Conservation (phyloP, 2,113 vertebrate genomes). For the Podarcis raffonei region DNA sequence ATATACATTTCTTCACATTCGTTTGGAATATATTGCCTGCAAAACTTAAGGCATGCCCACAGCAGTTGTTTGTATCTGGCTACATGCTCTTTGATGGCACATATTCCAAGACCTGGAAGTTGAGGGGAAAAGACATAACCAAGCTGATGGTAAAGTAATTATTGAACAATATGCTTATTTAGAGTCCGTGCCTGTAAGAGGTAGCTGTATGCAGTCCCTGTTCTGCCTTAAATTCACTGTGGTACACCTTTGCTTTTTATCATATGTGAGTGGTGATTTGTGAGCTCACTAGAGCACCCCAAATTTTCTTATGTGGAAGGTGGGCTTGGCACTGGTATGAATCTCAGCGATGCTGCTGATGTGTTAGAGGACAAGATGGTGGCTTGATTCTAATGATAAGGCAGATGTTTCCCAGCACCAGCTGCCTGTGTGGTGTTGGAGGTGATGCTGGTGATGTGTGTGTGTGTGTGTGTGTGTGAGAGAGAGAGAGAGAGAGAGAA, state of each 20-base stretch:
- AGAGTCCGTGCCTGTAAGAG: background rate
- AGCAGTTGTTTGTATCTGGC: background rate
- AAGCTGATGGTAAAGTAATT: slow-evolving; percentile 37
- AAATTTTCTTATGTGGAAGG: background rate
- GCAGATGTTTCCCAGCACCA: background rate
- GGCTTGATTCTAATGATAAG: background rate
- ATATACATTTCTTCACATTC: background rate
- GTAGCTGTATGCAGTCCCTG: background rate
- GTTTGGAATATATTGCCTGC: background rate
- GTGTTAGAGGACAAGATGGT: background rate
- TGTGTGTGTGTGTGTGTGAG: background rate
- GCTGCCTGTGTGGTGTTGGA: background rate
- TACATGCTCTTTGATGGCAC: background rate
- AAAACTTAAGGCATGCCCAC: background rate
- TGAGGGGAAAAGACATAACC: slow-evolving; percentile 31
- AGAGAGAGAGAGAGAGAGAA: background rate
- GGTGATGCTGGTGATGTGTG: too few relatives aligned
- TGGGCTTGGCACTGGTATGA: background rate
- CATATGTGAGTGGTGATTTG: background rate
- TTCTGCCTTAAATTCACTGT: background rate
- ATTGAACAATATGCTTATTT: background rate
- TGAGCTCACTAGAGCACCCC: background rate
- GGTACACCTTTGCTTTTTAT: background rate
- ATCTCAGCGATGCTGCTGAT: background rate
- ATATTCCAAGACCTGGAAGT: background rate